Evolutionary conservation across 2,113 vertebrate species (phyloP).

Genomic region (Alethe castanea): DNA sequence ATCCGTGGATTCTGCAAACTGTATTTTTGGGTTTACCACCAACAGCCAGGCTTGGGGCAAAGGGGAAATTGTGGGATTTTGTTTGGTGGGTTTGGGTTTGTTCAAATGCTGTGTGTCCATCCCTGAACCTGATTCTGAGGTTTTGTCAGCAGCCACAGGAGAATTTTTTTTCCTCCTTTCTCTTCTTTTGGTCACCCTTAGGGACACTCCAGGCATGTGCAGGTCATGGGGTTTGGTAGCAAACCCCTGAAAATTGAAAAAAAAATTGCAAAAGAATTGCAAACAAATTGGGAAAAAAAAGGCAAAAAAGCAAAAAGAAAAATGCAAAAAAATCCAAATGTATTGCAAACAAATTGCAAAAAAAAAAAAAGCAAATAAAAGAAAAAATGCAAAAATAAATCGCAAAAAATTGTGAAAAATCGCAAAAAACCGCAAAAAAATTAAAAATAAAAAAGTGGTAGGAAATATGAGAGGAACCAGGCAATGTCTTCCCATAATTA

Average conservation of each 20-base stretch:
- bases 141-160: not conserved
- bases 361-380: not conserved
- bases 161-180: not conserved
- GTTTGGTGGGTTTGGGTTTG: not conserved
- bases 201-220: not conserved
- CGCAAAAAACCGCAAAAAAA: too few species aligned
- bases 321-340: too few species aligned
- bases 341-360: not conserved
- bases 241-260: not conserved
- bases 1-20: fast-evolving
- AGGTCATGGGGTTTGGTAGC: not conserved
- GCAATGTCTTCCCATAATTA: too few species aligned
- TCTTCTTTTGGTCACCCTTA: not conserved
- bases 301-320: too few species aligned
- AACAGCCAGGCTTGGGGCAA: not conserved
- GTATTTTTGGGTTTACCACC: not conserved
- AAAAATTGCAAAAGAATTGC: not conserved
- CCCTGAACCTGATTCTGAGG: fast-evolving
- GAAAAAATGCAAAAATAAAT: not conserved
- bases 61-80: fast-evolving
- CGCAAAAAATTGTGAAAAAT: too few species aligned
- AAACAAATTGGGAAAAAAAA: not conserved
- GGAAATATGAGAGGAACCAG: not conserved
- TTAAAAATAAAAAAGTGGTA: too few species aligned
- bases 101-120: fast-evolving